These are phyloP conservation scores for Salvelinus alpinus DNA, from an alignment of 2,113 vertebrate genomes.

Conservation along the genomic window DNA sequence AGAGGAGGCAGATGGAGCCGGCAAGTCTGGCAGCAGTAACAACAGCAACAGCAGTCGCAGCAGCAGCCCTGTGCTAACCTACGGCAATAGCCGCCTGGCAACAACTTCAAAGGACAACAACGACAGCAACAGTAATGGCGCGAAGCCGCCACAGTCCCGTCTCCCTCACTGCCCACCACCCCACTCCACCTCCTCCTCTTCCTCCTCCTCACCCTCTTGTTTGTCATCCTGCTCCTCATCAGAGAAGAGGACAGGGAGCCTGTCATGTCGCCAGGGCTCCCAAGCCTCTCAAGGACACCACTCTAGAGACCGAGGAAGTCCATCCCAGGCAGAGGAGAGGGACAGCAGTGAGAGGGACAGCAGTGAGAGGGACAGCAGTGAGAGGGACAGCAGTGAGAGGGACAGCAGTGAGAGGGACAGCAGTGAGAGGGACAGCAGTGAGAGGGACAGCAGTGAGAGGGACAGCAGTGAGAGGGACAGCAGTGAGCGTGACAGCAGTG, in stretches of 20 bases:
- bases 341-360: slow-evolving; percentile 3
- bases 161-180: slow-evolving; percentile 57
- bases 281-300: slow-evolving; percentile 65
- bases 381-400: slow-evolving; percentile 55
- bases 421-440: slow-evolving; percentile 37
- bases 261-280: slow-evolving; percentile 57
- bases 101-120: slow-evolving; percentile 57
- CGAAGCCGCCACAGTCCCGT: slow-evolving; percentile 59
- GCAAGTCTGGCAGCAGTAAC: slow-evolving; percentile 53
- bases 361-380: slow-evolving; percentile 54
- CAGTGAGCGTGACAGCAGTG: slow-evolving; percentile 39
- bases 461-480: slow-evolving; percentile 59
- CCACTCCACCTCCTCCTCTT: slow-evolving; percentile 27
- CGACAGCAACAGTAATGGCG: slow-evolving; percentile 56
- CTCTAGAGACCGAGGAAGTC: slow-evolving; percentile 53
- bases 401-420: slow-evolving; percentile 53
- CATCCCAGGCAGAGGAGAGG: slow-evolving; percentile 63
- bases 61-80: slow-evolving; percentile 66
- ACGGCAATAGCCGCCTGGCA: slow-evolving; percentile 60
- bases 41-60: slow-evolving; percentile 60
- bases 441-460: slow-evolving; percentile 40
- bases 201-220: slow-evolving; percentile 37
- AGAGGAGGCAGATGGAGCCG: slow-evolving; percentile 64
- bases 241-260: slow-evolving; percentile 67
- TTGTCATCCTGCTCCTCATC: slow-evolving; percentile 35